Percentiles rank a stretch among this genome's conserved stretches.
phyloP scores from a whole-genome alignment of 2,113 vertebrate genomes.

The Gasterosteus aculeatus region DNA sequence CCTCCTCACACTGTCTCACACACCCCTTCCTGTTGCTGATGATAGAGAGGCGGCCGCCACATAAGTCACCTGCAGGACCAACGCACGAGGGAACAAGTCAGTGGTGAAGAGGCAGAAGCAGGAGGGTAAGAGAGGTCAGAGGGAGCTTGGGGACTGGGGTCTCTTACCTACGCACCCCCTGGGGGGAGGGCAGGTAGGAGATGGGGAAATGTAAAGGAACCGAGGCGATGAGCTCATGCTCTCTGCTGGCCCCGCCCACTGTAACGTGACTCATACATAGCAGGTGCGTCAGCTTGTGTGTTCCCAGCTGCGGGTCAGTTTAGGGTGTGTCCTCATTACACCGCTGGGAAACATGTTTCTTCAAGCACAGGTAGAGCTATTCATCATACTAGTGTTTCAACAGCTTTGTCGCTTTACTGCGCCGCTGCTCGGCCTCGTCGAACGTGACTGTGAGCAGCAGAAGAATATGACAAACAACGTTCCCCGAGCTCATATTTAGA shows the following conservation, averaged over 20 bases:
- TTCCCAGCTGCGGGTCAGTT: constrained; percentile 72
- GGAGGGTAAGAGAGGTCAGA: constrained; percentile 23
- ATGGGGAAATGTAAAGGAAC: constrained; percentile 54
- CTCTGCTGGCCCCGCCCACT: constrained; percentile 51
- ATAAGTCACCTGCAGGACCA: constrained; percentile 32
- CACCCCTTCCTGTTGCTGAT: constrained; percentile 61
- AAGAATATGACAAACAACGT: not conserved
- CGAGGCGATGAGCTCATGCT: constrained; percentile 65
- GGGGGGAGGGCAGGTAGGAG: not conserved
- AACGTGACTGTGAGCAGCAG: constrained; percentile 1
- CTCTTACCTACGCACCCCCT: no score
- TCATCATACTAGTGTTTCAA: constrained; percentile 44
- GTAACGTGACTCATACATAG: constrained; percentile 65
- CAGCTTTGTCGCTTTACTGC: constrained; percentile 3
- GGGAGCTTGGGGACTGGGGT: constrained; percentile 9
- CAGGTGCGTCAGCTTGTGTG: constrained; percentile 69
- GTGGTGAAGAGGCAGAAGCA: constrained; percentile 18
- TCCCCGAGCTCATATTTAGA: not conserved
- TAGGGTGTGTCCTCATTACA: constrained; percentile 68
- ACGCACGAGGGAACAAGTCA: constrained; percentile 1
- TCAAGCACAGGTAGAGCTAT: constrained; percentile 69
- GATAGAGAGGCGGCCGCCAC: constrained; percentile 56
- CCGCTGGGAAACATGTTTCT: constrained; percentile 64
- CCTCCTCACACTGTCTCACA: constrained; percentile 40
- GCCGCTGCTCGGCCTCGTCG: not conserved